These are phyloP conservation scores for Cervus canadensis DNA, from an alignment of 2,113 vertebrate species.

Conservation along the genomic window DNA sequence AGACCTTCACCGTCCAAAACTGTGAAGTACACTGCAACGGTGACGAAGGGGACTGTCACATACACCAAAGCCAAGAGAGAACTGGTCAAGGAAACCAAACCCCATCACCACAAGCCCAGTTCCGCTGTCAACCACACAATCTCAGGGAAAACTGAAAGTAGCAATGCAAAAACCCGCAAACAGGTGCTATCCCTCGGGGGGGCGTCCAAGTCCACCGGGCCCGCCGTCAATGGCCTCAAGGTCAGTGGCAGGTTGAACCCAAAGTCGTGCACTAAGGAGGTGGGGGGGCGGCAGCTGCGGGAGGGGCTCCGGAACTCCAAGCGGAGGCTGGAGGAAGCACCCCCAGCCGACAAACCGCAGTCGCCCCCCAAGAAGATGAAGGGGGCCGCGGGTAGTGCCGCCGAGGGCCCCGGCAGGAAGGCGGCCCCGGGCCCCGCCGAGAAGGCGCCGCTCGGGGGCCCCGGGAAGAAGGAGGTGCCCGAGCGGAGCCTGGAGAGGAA, in stretches of 20 bases:
- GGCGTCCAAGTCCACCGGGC: slow-evolving; percentile 83
- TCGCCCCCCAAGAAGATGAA: slow-evolving; percentile 86
- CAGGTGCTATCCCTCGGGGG: slow-evolving; percentile 97
- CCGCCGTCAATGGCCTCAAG: slow-evolving; percentile 84
- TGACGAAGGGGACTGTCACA: slow-evolving; percentile 99
- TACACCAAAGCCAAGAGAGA: slow-evolving; percentile 99
- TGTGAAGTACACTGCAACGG: slow-evolving; percentile 99
- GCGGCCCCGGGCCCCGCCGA: slow-evolving; percentile 42
- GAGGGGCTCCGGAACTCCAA: slow-evolving; percentile 97
- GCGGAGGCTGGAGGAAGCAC: slow-evolving; percentile 91
- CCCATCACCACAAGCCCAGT: slow-evolving; percentile 94
- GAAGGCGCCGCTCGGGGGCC: slow-evolving; percentile 85
- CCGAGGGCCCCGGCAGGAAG: slow-evolving; percentile 91
- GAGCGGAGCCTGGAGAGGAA: slow-evolving; percentile 84
- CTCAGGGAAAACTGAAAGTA: slow-evolving; percentile 99
- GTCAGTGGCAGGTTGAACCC: slow-evolving; percentile 94
- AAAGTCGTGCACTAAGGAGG: slow-evolving; percentile 90
- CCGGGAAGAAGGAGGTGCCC: slow-evolving; percentile 84
- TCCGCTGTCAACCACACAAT: slow-evolving; percentile 92
- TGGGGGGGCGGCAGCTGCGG: slow-evolving; percentile 87
- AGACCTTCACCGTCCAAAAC: slow-evolving; percentile 98
- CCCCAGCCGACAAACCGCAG: slow-evolving; percentile 81
- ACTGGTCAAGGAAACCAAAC: slow-evolving; percentile 99
- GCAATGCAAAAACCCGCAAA: slow-evolving; percentile 99
- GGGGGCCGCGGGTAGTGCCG: slow-evolving; percentile 61